Base-by-base conservation (phyloP, 2,888 invertebrate genomes). In the Steinernema hermaphroditum region DNA sequence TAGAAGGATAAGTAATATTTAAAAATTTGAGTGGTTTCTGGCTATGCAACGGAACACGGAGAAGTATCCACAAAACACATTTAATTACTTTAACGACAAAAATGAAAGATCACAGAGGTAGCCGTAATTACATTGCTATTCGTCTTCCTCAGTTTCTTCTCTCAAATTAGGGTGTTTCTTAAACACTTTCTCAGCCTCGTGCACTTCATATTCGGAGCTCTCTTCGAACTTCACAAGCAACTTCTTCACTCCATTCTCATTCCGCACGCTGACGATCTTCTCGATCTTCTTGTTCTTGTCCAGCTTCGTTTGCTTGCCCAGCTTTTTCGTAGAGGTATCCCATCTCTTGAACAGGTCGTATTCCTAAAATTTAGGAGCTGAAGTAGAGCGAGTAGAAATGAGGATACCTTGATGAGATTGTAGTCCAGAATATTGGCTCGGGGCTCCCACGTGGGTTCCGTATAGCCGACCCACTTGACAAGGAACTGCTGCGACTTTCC, bases 401-500 rank as follows among this genome's bases (percentile, higher is more conserved):
- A n/a, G 12, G 6, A 37, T 37, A 62, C 62, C 62, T 62, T 62
- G 6, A 62, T 29, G 14, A 62, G 62, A 14, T 4, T 34, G 62
- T 32, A 32, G 19, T 62, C 62, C n/a, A 62, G 62, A 34, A 62
- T 62, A n/a, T 69, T 69, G 6, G 34, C 19, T 1, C 43, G 22
- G 4, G 69, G 69, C n/a, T 69, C 69, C 69, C 69, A 69, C 1
- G 69, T 43, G 1, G 41, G 69, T 24, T 69, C 43, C 4, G 69
- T 24, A 32, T 69, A 69, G 27, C 69, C 69, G 9, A 37, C 22
- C 69, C 69, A 69, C 44, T 69, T 69, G 1, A 69, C 69, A 1
- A 69, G 41, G 41, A 43, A 69, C 37, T 41, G 16, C 27, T 37
- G 19, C 9, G 14, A 16, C 6, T 12, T n/a, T 41, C 41, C 37